Conservation (phyloP, 2,888 invertebrate genomes). For the Tenthredo notha region DNA sequence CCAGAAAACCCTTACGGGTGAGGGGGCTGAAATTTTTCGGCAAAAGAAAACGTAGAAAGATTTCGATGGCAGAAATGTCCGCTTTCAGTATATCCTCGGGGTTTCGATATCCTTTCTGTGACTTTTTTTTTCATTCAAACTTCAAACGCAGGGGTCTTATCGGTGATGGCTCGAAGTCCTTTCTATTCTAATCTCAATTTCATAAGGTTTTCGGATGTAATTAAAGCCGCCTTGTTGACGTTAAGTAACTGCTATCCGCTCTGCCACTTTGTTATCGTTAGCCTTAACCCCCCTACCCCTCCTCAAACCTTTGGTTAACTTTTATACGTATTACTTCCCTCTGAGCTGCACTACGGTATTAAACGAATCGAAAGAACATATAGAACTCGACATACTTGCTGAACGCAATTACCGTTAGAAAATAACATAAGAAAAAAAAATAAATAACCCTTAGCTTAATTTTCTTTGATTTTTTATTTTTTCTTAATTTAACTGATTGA, state of each 20-base stretch:
- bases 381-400: neutral
- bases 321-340: constrained; percentile 46
- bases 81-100: neutral
- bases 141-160: neutral
- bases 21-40: neutral
- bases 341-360: neutral
- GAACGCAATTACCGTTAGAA: neutral
- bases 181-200: constrained; percentile 35
- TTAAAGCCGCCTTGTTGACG: constrained; percentile 28
- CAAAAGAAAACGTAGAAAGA: neutral
- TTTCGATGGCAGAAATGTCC: neutral
- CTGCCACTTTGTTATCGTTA: constrained; percentile 44
- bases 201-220: constrained; percentile 4
- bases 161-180: neutral
- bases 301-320: constrained; percentile 1
- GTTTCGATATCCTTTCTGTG: neutral
- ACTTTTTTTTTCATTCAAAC: neutral
- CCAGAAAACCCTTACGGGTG: neutral
- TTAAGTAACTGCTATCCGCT: constrained; percentile 33
- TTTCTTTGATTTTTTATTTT: neutral
- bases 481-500: neutral
- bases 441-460: neutral
- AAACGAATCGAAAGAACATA: constrained; percentile 5
- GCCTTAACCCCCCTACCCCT: neutral
- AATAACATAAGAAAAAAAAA: constrained; percentile 11